Evolutionary conservation across 2,888 invertebrate species (phyloP), one percentile per base, ranked within the genome.

Genomic region (Lithophane leautieri): DNA sequence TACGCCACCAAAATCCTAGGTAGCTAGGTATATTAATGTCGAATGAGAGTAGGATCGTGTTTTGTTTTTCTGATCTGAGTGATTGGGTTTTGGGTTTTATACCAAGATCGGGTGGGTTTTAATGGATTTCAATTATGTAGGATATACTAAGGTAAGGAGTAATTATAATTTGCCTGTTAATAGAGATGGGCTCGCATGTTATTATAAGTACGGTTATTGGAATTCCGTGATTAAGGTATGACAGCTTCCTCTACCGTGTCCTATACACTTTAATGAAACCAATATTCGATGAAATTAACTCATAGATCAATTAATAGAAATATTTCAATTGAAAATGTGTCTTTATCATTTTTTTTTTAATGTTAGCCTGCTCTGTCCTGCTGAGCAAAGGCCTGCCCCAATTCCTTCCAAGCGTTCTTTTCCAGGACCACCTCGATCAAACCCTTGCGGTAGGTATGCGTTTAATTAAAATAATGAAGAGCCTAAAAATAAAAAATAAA

Each of bases 1-100:
- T n/a, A n/a, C n/a, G n/a, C n/a, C n/a, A n/a, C n/a, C n/a, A n/a
- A n/a, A n/a, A n/a, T n/a, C n/a, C n/a, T n/a, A n/a, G n/a, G n/a
- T n/a, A n/a, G 70, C 78, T 70, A 77, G 8, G 65, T 82, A 69
- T 54, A n/a, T 66, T n/a, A 19, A n/a, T 34, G 69, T 60, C 60
- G n/a, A 52, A 50, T 28, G 12, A 42, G 56, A 65, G n/a, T 40
- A 58, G 67, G 40, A 34, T 54, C 22, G 40, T 63, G 40, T 68
- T 76, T 82, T 82, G 56, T 62, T 76, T 76, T 62, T 42, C n/a
- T 19, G 19, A 50, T 62, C 11, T 58, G 6, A 40, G 50, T 52
- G 50, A 28, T 34, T 14, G 14, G 3, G 42, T 73, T 56, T 56
- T 14, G 9, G 4, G 54, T 56, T 73, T 34, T 34, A 9, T 28